phyloP scores from a whole-genome alignment of 2,888 invertebrate species.

The Lypha dubia region DNA sequence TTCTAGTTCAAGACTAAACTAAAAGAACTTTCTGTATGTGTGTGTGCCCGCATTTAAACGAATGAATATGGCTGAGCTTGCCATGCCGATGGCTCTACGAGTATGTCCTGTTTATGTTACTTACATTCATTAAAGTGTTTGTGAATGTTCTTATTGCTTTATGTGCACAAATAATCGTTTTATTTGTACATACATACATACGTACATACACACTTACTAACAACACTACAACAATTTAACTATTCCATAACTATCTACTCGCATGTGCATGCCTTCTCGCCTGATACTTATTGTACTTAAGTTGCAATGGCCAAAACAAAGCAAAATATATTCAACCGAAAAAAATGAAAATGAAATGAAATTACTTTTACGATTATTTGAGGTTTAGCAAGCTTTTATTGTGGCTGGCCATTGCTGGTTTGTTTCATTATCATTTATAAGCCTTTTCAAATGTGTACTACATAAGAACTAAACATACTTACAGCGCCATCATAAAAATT shows the following conservation, averaged over 20 bases:
- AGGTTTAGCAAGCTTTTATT: slow-evolving; percentile 76
- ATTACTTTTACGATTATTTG: slow-evolving; percentile 82
- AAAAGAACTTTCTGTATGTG: slow-evolving; percentile 2
- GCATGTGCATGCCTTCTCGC: background rate
- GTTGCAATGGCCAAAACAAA: slow-evolving; percentile 68
- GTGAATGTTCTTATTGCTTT: slow-evolving; percentile 19
- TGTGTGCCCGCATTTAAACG: background rate
- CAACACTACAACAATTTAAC: slow-evolving; percentile 7
- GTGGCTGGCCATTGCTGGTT: slow-evolving; percentile 71
- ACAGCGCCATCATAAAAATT: background rate
- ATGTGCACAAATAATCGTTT: slow-evolving; percentile 51
- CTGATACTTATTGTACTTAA: slow-evolving; percentile 33
- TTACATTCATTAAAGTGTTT: slow-evolving; percentile 13
- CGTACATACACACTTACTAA: background rate
- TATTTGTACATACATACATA: background rate
- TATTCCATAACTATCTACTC: slow-evolving; percentile 27
- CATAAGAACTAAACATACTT: background rate
- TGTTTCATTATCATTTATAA: slow-evolving; percentile 60
- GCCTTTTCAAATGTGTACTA: slow-evolving; percentile 31
- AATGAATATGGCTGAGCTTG: slow-evolving; percentile 13
- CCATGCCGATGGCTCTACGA: slow-evolving; percentile 28
- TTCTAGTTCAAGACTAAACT: slow-evolving; percentile 26
- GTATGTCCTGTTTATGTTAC: slow-evolving; percentile 37
- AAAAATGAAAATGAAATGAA: slow-evolving; percentile 70
- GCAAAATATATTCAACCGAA: slow-evolving; percentile 19